phyloP scores from a whole-genome alignment of 2,888 invertebrate species.

The Scaptomyza parva region DNA sequence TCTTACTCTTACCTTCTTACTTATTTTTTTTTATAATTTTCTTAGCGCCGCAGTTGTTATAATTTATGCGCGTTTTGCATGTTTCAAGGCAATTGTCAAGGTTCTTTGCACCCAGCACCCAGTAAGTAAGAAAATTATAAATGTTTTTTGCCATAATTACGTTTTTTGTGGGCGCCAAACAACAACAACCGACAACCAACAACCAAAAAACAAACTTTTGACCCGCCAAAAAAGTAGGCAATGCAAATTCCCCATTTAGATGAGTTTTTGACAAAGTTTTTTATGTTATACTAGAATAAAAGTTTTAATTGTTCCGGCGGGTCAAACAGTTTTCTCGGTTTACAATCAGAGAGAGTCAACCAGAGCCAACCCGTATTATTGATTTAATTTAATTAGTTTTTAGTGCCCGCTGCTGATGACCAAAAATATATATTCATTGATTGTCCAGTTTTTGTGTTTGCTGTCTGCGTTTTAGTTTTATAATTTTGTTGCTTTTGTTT shows the following conservation, averaged over 20 bases:
- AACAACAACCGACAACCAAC: too few relatives aligned
- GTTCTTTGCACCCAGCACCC: conserved; percentile 56
- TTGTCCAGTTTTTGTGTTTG: conserved; percentile 56
- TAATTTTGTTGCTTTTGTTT: conserved; percentile 49
- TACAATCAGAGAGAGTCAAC: conserved; percentile 19
- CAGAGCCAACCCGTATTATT: conserved; percentile 67
- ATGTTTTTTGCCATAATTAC: conserved; percentile 76
- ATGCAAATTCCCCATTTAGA: conserved; percentile 27
- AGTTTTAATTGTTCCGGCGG: conserved; percentile 60
- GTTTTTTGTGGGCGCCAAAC: conserved; percentile 47
- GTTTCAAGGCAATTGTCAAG: conserved; percentile 82
- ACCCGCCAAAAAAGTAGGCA: conserved; percentile 28
- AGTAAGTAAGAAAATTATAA: conserved; percentile 52
- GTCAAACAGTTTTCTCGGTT: conserved; percentile 3
- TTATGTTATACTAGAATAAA: too few relatives aligned
- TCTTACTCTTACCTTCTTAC: too few relatives aligned
- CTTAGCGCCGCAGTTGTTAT: conserved; percentile 38
- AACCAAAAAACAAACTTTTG: conserved; percentile 33
- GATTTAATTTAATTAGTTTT: conserved; percentile 78
- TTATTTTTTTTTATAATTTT: too few relatives aligned
- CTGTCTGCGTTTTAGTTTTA: conserved; percentile 69
- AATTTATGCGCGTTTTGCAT: conserved; percentile 82
- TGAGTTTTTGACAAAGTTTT: too few relatives aligned
- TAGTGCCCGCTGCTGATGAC: conserved; percentile 27
- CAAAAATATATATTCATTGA: conserved; percentile 44